Conservation (phyloP, 2,113 vertebrate genomes). For the Myocastor coypus region DNA sequence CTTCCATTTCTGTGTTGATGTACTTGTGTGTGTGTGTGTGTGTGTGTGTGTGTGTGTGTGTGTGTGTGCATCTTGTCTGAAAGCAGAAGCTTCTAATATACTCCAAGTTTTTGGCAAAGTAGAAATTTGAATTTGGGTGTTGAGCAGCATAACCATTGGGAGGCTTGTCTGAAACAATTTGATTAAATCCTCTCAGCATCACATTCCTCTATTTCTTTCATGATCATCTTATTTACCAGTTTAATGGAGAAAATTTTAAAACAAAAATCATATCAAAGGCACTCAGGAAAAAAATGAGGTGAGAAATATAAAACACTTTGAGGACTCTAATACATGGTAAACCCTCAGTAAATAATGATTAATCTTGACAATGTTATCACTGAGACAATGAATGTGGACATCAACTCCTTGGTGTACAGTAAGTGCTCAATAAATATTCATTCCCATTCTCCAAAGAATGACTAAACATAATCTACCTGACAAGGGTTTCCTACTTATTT, state of each 20-base stretch:
- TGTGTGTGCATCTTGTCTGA: neutral
- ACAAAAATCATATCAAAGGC: neutral
- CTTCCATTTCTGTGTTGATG: neutral
- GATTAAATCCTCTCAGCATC: neutral
- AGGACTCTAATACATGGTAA: neutral
- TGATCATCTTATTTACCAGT: neutral
- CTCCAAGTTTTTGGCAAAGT: neutral
- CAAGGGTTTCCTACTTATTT: neutral
- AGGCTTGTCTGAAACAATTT: neutral
- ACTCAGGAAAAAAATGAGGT: neutral
- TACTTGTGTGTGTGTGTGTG: neutral
- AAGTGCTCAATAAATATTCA: neutral
- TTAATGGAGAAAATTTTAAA: constrained; percentile 1
- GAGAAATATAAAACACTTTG: neutral
- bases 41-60: neutral
- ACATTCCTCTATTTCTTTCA: constrained; percentile 13
- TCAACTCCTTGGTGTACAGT: neutral
- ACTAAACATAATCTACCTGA: neutral
- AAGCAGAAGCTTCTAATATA: neutral
- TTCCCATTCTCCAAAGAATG: neutral
- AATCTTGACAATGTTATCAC: neutral
- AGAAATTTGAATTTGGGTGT: neutral
- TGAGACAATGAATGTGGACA: neutral
- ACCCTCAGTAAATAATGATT: neutral
- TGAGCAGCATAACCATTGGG: neutral